Conservation (phyloP, 2,113 vertebrate species). For the Barbus barbus region DNA sequence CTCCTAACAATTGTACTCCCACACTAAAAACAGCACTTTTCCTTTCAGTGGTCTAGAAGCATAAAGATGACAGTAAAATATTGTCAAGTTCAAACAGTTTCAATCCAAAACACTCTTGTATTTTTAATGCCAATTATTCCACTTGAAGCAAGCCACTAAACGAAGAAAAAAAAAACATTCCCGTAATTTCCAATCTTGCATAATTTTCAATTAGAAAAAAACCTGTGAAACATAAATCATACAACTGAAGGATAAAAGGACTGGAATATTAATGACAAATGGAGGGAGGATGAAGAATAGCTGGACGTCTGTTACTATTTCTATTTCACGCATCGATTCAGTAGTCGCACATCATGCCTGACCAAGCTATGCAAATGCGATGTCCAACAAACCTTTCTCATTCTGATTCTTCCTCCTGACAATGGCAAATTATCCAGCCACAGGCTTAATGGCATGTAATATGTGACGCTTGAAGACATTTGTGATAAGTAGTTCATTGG, state of each 20-base stretch:
- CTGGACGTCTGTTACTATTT: conserved; percentile 3
- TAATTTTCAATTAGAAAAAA: not conserved
- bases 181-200: not conserved
- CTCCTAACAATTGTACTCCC: conserved; percentile 19
- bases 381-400: conserved; percentile 34
- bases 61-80: not conserved
- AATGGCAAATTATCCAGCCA: conserved; percentile 47
- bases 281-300: not conserved
- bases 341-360: not conserved
- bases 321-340: not conserved
- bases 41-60: not conserved
- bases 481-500: conserved; percentile 40
- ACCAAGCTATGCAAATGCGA: conserved; percentile 21
- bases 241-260: not conserved
- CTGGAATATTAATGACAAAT: conserved; percentile 20
- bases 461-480: conserved; percentile 46
- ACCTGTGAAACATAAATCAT: not conserved
- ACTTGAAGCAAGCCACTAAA: not conserved
- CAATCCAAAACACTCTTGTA: not conserved
- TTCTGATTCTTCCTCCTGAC: conserved; percentile 41
- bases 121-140: conserved; percentile 13
- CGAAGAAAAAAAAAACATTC: not conserved
- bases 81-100: not conserved
- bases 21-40: conserved; percentile 16
- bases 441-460: conserved; percentile 52